Conservation (phyloP, 2,888 invertebrate genomes). For the Heteropelma amictum region DNA sequence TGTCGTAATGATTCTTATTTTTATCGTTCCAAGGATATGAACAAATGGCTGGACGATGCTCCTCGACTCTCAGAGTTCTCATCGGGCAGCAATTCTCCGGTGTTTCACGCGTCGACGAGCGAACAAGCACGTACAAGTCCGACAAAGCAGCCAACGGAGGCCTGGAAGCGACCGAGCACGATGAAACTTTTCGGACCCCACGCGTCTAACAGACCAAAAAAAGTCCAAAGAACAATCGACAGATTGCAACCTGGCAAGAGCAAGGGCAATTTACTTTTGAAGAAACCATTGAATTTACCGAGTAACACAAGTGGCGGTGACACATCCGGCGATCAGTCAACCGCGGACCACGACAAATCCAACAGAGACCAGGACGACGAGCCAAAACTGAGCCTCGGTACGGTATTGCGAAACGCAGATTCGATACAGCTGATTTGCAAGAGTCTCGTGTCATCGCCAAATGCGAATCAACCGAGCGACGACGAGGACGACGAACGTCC, state of each 20-base stretch:
- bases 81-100: constrained; percentile 88
- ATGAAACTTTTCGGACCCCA: constrained; percentile 72
- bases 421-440: constrained; percentile 76
- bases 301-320: constrained; percentile 78
- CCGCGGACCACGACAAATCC: constrained; percentile 81
- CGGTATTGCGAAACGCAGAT: constrained; percentile 82
- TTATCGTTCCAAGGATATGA: constrained; percentile 86
- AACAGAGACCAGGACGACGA: constrained; percentile 77
- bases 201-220: constrained; percentile 76
- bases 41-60: constrained; percentile 92
- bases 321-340: constrained; percentile 79
- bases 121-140: constrained; percentile 82
- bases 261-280: constrained; percentile 88
- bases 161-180: constrained; percentile 71
- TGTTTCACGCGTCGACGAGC: constrained; percentile 68
- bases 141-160: constrained; percentile 80
- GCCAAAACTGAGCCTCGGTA: constrained; percentile 91
- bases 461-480: constrained; percentile 74
- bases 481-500: constrained; percentile 75
- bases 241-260: constrained; percentile 91
- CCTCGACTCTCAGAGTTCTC: constrained; percentile 87
- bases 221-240: constrained; percentile 90
- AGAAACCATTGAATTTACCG: constrained; percentile 81
- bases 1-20: not conserved
- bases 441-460: constrained; percentile 73